Evolutionary conservation across 2,113 vertebrate genomes (phyloP), one percentile per base, ranked within the genome.

Genomic region (Periophthalmus modestus): DNA sequence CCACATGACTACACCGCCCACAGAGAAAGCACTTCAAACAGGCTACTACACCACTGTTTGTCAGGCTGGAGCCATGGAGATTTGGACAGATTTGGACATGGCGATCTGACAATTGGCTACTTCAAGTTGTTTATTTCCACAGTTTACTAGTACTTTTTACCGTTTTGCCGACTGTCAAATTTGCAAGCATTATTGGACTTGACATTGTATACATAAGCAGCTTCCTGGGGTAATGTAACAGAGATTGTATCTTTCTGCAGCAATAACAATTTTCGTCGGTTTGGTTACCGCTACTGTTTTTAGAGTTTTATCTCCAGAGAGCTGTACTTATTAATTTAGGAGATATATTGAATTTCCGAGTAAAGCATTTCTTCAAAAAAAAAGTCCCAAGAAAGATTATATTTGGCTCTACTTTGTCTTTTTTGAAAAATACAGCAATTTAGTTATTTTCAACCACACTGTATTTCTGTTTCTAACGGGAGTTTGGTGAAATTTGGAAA

Each of bases 101-200:
- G 67, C 65, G 23, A 34, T 48, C 39, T 75, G 77, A 43, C 80
- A 82, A 87, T 82, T 87, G 75, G 67, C 80, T 69, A 70, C 69
- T 75, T 82, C 69, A 57, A 69, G 74, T 86, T 85, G 78, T 87
- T 82, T 82, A 75, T 79, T 83, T 87, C 62, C 75, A 84, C 34
- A 62, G 70, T 72, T 70, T 39, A 15, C 68, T 65, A 18, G 50
- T 0, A 39, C 58, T 50, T 19, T 28, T 3, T 54, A 5, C n/a
- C 10, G 12, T 59, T 57, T 21, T 28, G 65, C 55, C n/a, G 52
- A 74, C 43, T 59, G 23, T 57, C 43, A 0, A 19, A 68, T 73
- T 39, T 23, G 4, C 63, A 23, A 14, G 24, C 62, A 24, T 75
- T 78, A 48, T 6, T 39, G 46, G 39, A 33, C 47, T 34, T 48